Percentiles rank a stretch among this genome's conserved stretches.
Conservation (phyloP, 2,113 vertebrate genomes). For the Entomyzon cyanotis region DNA sequence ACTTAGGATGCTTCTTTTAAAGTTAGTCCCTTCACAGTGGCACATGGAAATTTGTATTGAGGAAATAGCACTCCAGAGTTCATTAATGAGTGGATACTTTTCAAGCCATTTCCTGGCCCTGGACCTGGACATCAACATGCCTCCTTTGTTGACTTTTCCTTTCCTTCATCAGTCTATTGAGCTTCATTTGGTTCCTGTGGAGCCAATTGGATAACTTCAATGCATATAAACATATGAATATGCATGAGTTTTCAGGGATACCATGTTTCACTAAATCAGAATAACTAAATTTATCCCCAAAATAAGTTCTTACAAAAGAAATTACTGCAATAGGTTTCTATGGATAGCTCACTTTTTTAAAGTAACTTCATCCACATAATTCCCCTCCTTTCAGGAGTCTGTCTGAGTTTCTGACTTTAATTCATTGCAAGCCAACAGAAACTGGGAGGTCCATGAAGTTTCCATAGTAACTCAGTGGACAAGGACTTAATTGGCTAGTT, state of each 20-base stretch:
- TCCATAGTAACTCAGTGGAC: constrained; percentile 25
- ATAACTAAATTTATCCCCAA: neutral
- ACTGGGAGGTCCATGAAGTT: constrained; percentile 6
- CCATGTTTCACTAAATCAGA: neutral
- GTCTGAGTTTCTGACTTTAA: neutral
- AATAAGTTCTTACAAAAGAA: neutral
- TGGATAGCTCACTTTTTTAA: neutral
- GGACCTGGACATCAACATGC: neutral
- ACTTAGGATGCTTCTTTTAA: neutral
- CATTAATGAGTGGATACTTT: neutral
- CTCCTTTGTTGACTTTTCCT: neutral
- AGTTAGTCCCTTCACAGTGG: neutral
- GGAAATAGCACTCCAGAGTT: neutral
- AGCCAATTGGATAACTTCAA: neutral
- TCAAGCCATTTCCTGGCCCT: neutral
- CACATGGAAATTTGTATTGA: neutral
- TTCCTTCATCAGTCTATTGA: neutral
- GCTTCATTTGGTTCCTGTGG: neutral
- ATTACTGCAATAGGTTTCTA: neutral
- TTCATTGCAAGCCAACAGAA: constrained; percentile 15
- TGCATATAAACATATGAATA: neutral
- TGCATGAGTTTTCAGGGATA: neutral
- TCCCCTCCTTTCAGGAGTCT: neutral
- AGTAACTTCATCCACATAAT: neutral
- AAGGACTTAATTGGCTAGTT: constrained; percentile 34